These are phyloP conservation scores for Pristionchus pacificus DNA, from an alignment of 1,140 invertebrate species.

Conservation along the genomic window DNA sequence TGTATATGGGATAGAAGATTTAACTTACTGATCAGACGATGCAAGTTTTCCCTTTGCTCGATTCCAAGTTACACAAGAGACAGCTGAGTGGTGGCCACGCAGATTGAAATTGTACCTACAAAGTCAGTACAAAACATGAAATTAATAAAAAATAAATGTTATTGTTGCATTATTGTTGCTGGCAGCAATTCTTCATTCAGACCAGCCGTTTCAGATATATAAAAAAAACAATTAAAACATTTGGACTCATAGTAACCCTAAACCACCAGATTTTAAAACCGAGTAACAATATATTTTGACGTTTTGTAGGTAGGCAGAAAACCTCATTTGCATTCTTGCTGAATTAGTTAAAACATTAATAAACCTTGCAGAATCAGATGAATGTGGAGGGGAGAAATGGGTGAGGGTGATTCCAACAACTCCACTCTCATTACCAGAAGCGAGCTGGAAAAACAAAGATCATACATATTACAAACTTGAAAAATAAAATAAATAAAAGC, in stretches of 20 bases:
- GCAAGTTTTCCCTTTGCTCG: conserved; percentile 96
- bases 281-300: no score
- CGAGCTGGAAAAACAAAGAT: conserved; percentile 38
- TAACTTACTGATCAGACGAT: conserved; percentile 72
- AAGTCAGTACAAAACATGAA: conserved; percentile 59
- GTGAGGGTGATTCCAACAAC: conserved; percentile 48
- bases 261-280: no score
- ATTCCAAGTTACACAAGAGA: conserved; percentile 92
- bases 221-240: no score
- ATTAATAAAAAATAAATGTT: no score
- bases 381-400: conserved; percentile 18
- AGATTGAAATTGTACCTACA: conserved; percentile 94
- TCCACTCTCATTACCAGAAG: conserved; percentile 42
- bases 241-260: no score
- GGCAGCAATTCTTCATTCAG: no score
- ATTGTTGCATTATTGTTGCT: no score
- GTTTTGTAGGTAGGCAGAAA: background rate
- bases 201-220: no score
- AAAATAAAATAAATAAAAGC: conserved; percentile 8
- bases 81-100: conserved; percentile 88
- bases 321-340: background rate
- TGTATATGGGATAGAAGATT: no score
- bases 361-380: background rate
- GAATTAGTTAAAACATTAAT: background rate
- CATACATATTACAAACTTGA: background rate